phyloP scores from a whole-genome alignment of 2,888 invertebrate genomes.

The Dastarcus helophoroides region DNA sequence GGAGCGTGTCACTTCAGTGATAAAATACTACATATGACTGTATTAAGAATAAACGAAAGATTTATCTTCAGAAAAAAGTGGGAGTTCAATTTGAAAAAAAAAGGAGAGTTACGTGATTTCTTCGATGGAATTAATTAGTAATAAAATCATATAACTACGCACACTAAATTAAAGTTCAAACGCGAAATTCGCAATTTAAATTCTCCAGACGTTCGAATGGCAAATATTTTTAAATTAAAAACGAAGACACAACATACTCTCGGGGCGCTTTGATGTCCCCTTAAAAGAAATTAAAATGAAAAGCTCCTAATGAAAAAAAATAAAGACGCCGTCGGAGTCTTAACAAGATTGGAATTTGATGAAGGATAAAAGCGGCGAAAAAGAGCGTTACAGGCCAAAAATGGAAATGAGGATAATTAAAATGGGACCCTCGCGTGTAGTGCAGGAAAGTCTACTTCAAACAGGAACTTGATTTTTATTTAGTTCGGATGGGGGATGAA shows the following conservation, averaged over 20 bases:
- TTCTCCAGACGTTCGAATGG: too few species aligned
- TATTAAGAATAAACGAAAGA: too few species aligned
- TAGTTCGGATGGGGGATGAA: conserved; percentile 2
- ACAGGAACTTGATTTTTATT: conserved; percentile 5
- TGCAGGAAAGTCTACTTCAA: neutral
- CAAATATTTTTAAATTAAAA: conserved; percentile 15
- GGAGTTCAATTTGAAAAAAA: too few species aligned
- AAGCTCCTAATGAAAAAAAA: conserved; percentile 27
- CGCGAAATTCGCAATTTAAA: too few species aligned
- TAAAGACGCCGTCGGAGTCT: conserved; percentile 20
- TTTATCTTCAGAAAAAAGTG: too few species aligned
- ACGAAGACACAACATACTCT: too few species aligned
- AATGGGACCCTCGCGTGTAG: conserved; percentile 16
- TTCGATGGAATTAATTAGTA: too few species aligned
- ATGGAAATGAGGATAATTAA: conserved; percentile 33
- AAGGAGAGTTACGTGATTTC: too few species aligned
- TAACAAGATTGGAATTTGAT: conserved; percentile 32
- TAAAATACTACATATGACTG: too few species aligned
- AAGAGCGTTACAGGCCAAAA: conserved; percentile 25
- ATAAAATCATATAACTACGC: too few species aligned
- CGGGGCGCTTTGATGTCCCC: conserved; percentile 23
- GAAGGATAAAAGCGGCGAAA: conserved; percentile 30
- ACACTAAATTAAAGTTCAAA: too few species aligned
- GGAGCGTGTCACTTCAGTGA: too few species aligned
- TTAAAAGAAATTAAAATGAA: conserved; percentile 23